Conservation (phyloP, 2,888 invertebrate genomes). For the Torymus auratus region DNA sequence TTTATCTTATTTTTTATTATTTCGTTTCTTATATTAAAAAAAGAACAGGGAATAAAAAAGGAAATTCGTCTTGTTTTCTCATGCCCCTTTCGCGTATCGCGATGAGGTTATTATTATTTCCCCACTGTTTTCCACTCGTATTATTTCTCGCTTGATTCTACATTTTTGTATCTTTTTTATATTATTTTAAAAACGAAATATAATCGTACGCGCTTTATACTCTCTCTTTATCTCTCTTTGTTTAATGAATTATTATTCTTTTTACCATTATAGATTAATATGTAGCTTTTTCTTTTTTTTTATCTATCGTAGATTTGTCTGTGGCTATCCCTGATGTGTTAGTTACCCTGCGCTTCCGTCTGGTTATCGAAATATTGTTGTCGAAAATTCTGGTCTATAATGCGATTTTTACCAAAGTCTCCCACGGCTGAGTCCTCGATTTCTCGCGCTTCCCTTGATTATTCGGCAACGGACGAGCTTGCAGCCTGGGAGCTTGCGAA, state of each 20-base stretch:
- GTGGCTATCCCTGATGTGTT: conserved; percentile 77
- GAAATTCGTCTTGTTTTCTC: conserved; percentile 33
- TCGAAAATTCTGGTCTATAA: conserved; percentile 72
- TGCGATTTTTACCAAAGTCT: conserved; percentile 64
- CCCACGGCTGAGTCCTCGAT: conserved; percentile 26
- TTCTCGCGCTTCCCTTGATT: conserved; percentile 22
- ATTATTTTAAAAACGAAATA: conserved; percentile 51
- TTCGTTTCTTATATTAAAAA: conserved; percentile 24
- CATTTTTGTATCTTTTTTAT: conserved; percentile 37
- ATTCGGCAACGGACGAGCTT: conserved; percentile 19
- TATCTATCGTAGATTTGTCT: conserved; percentile 77
- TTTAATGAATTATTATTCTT: conserved; percentile 62
- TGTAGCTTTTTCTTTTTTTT: conserved; percentile 71
- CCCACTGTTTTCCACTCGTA: conserved; percentile 43
- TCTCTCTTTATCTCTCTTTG: conserved; percentile 48
- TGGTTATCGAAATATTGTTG: conserved; percentile 77
- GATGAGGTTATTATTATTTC: conserved; percentile 31
- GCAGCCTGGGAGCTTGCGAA: conserved; percentile 61
- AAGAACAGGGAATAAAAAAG: conserved; percentile 37
- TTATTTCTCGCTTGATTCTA: conserved; percentile 44
- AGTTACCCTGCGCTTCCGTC: conserved; percentile 77
- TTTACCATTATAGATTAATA: conserved; percentile 75
- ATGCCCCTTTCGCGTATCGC: background rate
- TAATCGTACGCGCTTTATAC: conserved; percentile 51
- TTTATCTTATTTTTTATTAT: conserved; percentile 38